These are phyloP conservation scores for Rhabdornis inornatus DNA, from an alignment of 2,113 vertebrate species.

Conservation along the genomic window DNA sequence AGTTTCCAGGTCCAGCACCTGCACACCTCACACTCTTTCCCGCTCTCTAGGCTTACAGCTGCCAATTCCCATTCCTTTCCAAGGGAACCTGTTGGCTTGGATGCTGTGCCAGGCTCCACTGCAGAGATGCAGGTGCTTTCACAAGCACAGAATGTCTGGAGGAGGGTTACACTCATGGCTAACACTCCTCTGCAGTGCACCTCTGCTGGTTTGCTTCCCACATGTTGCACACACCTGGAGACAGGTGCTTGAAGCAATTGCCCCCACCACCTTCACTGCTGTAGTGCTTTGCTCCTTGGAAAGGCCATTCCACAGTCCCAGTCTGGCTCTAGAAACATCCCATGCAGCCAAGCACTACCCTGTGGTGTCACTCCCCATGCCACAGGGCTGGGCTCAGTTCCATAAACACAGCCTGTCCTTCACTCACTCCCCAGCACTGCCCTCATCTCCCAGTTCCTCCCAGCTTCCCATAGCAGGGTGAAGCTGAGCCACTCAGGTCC, in stretches of 20 bases:
- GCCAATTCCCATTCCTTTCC: not conserved
- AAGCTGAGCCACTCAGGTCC: not conserved
- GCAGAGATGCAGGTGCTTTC: not conserved
- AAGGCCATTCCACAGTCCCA: not conserved
- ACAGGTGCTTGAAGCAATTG: not conserved
- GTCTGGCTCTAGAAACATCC: not conserved
- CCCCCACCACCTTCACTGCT: not conserved
- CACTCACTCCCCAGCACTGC: not conserved
- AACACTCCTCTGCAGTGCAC: not conserved
- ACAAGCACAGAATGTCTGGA: not conserved
- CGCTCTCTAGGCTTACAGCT: not conserved
- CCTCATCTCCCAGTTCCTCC: not conserved
- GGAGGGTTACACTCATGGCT: accelerated
- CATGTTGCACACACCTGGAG: not conserved
- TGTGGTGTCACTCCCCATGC: accelerated
- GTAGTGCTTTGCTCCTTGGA: not conserved
- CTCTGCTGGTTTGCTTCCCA: not conserved
- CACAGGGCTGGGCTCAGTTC: not conserved
- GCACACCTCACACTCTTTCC: not conserved
- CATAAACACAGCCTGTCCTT: not conserved
- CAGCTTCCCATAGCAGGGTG: not conserved
- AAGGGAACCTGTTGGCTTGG: not conserved
- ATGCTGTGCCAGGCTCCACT: not conserved
- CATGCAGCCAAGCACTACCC: accelerated
- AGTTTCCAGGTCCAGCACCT: not conserved